These are phyloP conservation scores for Meandrina meandrites DNA, from an alignment of 92 coral and sea anemone genomes.

Conservation along the genomic window DNA sequence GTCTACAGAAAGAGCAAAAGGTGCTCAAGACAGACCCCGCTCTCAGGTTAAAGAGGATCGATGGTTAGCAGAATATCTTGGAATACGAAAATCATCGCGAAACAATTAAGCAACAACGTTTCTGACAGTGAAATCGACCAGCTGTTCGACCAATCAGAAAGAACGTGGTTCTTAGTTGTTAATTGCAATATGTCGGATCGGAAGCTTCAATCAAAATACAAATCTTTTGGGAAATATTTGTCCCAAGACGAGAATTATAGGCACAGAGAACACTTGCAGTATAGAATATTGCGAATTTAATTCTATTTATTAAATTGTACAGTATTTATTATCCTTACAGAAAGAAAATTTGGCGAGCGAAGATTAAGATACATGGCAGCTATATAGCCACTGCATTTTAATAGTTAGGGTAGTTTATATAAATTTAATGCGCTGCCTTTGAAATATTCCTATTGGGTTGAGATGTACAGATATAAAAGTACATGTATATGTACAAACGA, in stretches of 20 bases:
- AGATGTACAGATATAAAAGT: background rate
- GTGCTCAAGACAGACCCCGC: conserved; percentile 94
- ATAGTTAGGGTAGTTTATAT: background rate
- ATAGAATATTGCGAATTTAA: conserved; percentile 17
- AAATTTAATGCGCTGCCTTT: conserved; percentile 3
- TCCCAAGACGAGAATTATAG: conserved; percentile 1
- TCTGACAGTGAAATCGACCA: background rate
- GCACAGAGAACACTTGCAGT: conserved; percentile 20
- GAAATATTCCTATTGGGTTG: conserved; percentile 11
- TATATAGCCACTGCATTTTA: conserved; percentile 1
- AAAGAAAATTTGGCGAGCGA: conserved; percentile 11
- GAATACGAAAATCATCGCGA: background rate
- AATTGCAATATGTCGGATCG: background rate
- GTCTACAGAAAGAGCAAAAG: conserved; percentile 87
- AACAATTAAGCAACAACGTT: background rate
- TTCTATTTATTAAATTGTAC: conserved; percentile 48
- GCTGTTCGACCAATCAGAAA: background rate
- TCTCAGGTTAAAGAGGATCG: conserved; percentile 83
- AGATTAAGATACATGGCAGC: conserved; percentile 2
- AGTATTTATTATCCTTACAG: conserved; percentile 33
- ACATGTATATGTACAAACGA: background rate
- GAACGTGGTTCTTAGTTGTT: background rate
- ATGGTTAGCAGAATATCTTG: conserved; percentile 55
- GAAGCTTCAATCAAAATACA: background rate
- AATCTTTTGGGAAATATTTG: background rate